phyloP scores from a whole-genome alignment of 2,797 vertebrate genomes.

The Cercopithecus diana region DNA sequence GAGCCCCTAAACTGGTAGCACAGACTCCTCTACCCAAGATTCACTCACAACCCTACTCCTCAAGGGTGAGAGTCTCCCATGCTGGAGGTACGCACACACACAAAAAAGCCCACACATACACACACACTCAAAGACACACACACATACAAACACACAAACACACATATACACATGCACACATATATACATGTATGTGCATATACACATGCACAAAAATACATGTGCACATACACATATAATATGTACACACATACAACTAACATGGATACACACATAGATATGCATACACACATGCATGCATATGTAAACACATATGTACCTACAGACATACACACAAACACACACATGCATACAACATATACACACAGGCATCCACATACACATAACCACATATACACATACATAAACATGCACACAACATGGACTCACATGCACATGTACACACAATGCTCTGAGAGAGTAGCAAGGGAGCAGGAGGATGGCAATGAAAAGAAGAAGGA shows the following conservation, averaged over 20 bases:
- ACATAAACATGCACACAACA: neutral
- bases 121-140: fast-evolving
- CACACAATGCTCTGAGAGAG: neutral
- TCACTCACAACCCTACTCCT: neutral
- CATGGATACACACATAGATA: neutral
- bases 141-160: neutral
- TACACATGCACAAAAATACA: neutral
- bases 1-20: neutral
- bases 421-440: neutral
- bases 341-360: neutral
- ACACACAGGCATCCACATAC: neutral
- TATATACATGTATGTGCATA: too few relatives aligned
- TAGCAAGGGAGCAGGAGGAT: too few relatives aligned
- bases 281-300: neutral
- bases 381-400: neutral
- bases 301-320: too few relatives aligned
- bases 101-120: neutral
- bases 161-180: neutral
- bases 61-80: neutral
- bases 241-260: neutral
- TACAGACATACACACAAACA: neutral
- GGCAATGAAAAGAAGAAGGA: neutral
- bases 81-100: neutral
- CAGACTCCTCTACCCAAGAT: neutral
- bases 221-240: fast-evolving